Percentiles rank a stretch among this genome's conserved stretches.
These are phyloP conservation scores for Ramphastos sulfuratus DNA, from an alignment of 2,113 vertebrate species.

Conservation along the genomic window DNA sequence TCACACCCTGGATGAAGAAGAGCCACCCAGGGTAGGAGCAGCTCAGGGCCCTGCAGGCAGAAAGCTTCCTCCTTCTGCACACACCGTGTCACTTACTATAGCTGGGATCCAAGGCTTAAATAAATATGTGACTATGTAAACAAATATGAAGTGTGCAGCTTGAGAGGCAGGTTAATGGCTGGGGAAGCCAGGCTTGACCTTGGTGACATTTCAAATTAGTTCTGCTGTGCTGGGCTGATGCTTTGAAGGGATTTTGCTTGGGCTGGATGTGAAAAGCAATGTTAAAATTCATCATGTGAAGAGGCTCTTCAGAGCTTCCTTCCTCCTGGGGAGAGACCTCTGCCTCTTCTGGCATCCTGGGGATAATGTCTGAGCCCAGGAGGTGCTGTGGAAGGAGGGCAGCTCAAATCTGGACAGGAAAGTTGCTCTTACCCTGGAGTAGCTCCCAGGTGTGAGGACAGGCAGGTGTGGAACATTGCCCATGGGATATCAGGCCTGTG, in stretches of 20 bases:
- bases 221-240: conserved; percentile 71
- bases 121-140: conserved; percentile 67
- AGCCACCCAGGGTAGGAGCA: rapidly evolving
- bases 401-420: not conserved
- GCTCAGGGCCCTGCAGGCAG: not conserved
- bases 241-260: conserved; percentile 59
- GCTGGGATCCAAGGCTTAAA: conserved; percentile 43
- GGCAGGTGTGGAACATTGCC: rapidly evolving
- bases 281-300: conserved; percentile 20
- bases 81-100: not conserved
- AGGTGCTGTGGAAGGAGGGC: not conserved
- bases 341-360: not conserved
- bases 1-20: rapidly evolving
- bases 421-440: rapidly evolving
- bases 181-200: conserved; percentile 68
- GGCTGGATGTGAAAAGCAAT: not conserved
- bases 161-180: conserved; percentile 67
- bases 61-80: not conserved
- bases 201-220: conserved; percentile 79
- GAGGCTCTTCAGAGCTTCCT: not conserved
- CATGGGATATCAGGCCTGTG: rapidly evolving
- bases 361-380: rapidly evolving
- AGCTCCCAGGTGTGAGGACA: not conserved
- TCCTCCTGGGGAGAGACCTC: not conserved
- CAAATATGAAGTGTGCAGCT: conserved; percentile 63